These are phyloP conservation scores for Heliornis fulica DNA, from an alignment of 2,113 vertebrate genomes.

Conservation along the genomic window DNA sequence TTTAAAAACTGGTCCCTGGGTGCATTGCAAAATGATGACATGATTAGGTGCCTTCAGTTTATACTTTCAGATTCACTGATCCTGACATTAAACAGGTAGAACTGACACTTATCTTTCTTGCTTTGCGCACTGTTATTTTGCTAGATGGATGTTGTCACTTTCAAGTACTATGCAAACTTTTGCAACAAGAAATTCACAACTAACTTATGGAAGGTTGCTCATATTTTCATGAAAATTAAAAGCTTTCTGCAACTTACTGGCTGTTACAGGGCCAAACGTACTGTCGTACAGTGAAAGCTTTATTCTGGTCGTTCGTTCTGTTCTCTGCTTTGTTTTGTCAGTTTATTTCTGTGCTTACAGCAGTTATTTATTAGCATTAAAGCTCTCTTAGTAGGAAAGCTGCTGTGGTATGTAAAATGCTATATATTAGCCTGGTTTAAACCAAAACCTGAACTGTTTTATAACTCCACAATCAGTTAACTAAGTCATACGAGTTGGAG, in stretches of 20 bases:
- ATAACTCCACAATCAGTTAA: background rate
- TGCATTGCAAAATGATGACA: background rate
- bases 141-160: background rate
- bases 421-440: background rate
- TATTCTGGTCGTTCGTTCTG: background rate
- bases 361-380: background rate
- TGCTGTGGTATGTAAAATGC: background rate
- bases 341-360: background rate
- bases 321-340: background rate
- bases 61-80: background rate
- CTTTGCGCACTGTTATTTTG: background rate
- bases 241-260: background rate
- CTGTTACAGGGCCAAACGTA: accelerated
- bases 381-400: background rate
- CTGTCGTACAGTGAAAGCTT: background rate
- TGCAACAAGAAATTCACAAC: background rate
- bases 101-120: background rate
- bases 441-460: background rate
- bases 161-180: background rate
- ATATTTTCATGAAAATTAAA: background rate
- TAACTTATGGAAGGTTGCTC: background rate
- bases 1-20: background rate
- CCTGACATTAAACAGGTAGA: background rate
- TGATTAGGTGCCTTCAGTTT: background rate
- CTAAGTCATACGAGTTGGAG: background rate